Base-by-base conservation (phyloP, 2,113 vertebrate genomes). In the Pelecanus crispus region DNA sequence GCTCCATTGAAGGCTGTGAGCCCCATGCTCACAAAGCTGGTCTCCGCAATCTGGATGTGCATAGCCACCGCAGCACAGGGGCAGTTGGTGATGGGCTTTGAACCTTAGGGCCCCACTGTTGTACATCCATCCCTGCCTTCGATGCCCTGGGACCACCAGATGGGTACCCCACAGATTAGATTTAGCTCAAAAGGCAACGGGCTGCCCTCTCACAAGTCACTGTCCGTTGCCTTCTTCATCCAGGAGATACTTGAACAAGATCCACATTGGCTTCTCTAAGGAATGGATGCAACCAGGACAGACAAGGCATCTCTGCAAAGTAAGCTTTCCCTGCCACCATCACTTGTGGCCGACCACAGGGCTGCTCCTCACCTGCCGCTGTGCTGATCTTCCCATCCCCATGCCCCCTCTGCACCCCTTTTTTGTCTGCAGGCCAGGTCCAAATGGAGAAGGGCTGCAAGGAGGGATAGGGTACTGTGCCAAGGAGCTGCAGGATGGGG, bases 401-500 rank as follows among this genome's bases (percentile, higher is more conserved):
- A 0, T 3, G 7, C 2, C 19, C 42, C 32, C 25, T 12, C 9
- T 3, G 1, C 38, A 9, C 4, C 26, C 26, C 28, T 8, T 10
- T 29, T 16, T 18, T 3, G 6, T 17, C 80, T 7, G 72, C 38
- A 5, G 78, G 34, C 34, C 26, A 22, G 15, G 32, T 28, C 44
- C 17, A 50, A 9, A 15, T 0, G 15, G 31, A 20, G 9, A 13
- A 29, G 34, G 36, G 65, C 73, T 36, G 38, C 55, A 8, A 7
- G 7, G 36, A 26, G 50, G n/a, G 32, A 5, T 2, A 18, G 5
- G 28, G 11, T 19, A 13, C 32, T 4, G 6, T 8, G 44, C 38
- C 25, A 4, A 9, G 61, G 50, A 36, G 53, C 40, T 13, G 25
- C 7, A 38, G 17, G 11, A 4, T 6, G 14, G 12, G 38, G 11